phyloP scores from a whole-genome alignment of 2,797 vertebrate species.

The Notamacropus eugenii region DNA sequence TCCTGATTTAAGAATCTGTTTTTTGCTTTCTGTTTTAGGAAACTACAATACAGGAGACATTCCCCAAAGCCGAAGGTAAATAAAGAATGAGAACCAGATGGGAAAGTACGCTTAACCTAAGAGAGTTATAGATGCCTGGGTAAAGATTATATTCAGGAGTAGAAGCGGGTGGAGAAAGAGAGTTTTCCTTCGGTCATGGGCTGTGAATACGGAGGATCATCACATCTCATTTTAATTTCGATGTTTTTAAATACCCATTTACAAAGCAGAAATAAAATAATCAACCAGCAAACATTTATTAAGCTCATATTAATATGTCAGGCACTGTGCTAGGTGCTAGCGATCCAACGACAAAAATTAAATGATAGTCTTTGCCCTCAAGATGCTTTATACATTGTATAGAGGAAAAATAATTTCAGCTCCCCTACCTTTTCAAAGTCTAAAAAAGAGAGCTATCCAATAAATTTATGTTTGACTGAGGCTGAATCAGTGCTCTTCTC shows the following conservation, averaged over 20 bases:
- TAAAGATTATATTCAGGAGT: not conserved
- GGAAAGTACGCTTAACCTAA: not conserved
- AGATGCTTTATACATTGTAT: not conserved
- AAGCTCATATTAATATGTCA: not conserved
- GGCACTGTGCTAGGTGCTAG: not conserved
- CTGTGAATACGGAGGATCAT: not conserved
- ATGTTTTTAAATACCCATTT: not conserved
- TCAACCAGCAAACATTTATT: not conserved
- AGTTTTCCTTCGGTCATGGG: not conserved
- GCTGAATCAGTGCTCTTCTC: not conserved
- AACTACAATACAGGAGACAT: slow-evolving; percentile 16
- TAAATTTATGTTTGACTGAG: not conserved
- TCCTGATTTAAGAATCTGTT: not conserved
- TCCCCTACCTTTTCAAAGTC: not conserved
- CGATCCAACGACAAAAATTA: not conserved
- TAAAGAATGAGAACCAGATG: slow-evolving; percentile 8
- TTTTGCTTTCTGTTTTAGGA: slow-evolving; percentile 31
- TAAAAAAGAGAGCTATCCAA: not conserved
- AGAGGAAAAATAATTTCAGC: not conserved
- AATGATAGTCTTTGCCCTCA: not conserved
- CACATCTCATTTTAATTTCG: not conserved
- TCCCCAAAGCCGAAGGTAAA: slow-evolving; percentile 4
- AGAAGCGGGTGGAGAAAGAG: no score
- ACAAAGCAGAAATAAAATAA: not conserved
- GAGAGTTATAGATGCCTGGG: not conserved